Evolutionary conservation across 1,140 invertebrate genomes (phyloP).

Genomic region (Trichoplusia ni): DNA sequence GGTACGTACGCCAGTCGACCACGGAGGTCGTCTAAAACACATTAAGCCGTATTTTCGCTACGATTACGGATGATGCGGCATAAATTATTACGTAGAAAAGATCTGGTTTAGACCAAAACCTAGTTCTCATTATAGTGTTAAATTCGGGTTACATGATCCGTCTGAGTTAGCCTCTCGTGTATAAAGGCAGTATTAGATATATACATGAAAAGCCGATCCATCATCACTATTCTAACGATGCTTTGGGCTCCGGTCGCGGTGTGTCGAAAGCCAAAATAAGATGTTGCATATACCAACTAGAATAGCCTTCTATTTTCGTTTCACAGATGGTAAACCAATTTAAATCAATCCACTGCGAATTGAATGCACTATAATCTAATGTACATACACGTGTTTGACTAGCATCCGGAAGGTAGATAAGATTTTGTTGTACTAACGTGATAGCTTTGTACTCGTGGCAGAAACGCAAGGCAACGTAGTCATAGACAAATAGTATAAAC

Average conservation of each 20-base stretch:
- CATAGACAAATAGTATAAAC: no score
- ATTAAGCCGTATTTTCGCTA: no score
- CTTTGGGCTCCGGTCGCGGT: background rate
- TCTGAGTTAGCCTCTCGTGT: background rate
- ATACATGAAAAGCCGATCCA: background rate
- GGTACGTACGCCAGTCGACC: no score
- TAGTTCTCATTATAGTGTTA: no score
- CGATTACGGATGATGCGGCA: no score
- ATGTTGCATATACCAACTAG: background rate
- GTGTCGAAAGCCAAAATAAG: background rate
- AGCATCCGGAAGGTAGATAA: no score
- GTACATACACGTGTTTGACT: conserved; percentile 5
- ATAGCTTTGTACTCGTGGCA: background rate
- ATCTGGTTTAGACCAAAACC: no score
- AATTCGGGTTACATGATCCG: no score
- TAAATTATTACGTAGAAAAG: no score
- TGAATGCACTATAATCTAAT: conserved; percentile 3
- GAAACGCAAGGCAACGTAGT: no score
- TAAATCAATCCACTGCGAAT: conserved; percentile 18
- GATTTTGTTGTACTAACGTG: background rate
- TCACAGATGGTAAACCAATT: conserved; percentile 3
- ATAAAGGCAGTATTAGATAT: background rate
- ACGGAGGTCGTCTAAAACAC: no score
- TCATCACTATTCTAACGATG: background rate
- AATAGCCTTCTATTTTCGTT: conserved; percentile 9